Evolutionary conservation across 2,113 vertebrate genomes (phyloP).

Genomic region (Muntiacus reevesi): DNA sequence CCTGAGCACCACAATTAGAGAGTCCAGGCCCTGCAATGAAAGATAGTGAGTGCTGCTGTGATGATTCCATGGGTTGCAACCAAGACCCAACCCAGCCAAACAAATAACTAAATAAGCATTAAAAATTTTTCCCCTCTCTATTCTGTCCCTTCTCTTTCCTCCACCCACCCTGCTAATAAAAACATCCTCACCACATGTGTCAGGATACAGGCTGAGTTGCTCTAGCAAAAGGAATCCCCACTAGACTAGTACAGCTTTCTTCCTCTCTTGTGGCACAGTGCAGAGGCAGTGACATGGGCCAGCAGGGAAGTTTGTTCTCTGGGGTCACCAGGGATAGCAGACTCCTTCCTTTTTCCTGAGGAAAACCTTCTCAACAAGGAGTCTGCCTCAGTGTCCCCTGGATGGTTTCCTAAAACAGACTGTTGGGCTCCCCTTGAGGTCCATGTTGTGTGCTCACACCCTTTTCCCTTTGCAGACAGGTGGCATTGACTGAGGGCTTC

Average conservation of each 20-base stretch:
- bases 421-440: too few relatives aligned
- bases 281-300: neutral
- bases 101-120: neutral
- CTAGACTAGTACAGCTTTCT: neutral
- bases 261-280: accelerated
- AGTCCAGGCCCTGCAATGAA: neutral
- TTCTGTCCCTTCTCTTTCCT: neutral
- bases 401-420: neutral
- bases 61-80: neutral
- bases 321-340: neutral
- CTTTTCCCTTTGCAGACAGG: neutral
- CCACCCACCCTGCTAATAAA: neutral
- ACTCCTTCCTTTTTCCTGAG: neutral
- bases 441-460: accelerated
- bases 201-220: neutral
- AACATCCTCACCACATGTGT: accelerated
- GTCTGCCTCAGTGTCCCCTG: neutral
- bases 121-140: neutral
- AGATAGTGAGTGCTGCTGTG: neutral
- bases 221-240: neutral
- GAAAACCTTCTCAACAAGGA: neutral
- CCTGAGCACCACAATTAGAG: too few relatives aligned
- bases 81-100: neutral
- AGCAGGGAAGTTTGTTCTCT: neutral
- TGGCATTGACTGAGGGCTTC: neutral